phyloP scores from a whole-genome alignment of 2,797 vertebrate genomes.

The Onychomys leucogaster region DNA sequence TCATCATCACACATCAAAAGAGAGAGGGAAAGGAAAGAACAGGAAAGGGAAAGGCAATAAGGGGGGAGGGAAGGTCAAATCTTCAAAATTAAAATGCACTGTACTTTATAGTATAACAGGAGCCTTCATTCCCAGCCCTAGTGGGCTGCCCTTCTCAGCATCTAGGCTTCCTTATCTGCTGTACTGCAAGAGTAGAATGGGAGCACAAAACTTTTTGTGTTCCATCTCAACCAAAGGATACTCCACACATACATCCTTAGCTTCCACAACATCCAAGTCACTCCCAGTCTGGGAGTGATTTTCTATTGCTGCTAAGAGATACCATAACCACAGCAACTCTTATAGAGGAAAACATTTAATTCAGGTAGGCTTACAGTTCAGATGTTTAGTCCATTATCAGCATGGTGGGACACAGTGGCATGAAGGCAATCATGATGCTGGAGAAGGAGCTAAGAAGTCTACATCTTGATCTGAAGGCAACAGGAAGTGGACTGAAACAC shows the following conservation, averaged over 20 bases:
- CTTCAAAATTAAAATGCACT: not conserved
- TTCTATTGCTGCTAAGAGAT: not conserved
- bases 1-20: not conserved
- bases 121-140: not conserved
- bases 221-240: not conserved
- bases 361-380: not conserved
- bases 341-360: not conserved
- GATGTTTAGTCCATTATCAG: not conserved
- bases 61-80: not conserved
- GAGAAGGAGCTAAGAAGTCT: not conserved
- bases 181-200: not conserved
- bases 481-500: not conserved
- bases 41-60: not conserved
- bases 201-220: not conserved
- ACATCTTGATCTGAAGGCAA: not conserved
- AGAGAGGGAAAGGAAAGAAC: not conserved
- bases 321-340: not conserved
- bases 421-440: not conserved
- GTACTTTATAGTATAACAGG: not conserved
- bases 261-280: not conserved
- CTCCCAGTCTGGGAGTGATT: not conserved
- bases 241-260: not conserved
- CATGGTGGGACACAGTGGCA: not conserved
- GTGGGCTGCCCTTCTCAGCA: no score
- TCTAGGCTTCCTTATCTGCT: not conserved